These are phyloP conservation scores for Castor canadensis DNA, from an alignment of 2,113 vertebrate genomes.

Conservation along the genomic window DNA sequence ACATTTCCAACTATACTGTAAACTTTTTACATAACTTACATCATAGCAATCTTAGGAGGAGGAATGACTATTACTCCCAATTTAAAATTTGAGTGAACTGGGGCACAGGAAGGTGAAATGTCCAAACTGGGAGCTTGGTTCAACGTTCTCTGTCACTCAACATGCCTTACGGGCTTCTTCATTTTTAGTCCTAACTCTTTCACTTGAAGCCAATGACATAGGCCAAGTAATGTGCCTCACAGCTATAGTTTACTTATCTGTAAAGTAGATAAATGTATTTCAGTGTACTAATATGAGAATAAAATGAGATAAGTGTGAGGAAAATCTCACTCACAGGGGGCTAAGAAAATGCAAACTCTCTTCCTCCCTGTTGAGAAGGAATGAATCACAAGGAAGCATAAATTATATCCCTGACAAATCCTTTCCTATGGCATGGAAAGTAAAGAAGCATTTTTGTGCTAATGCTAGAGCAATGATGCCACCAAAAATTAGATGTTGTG, in stretches of 20 bases:
- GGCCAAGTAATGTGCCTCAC: neutral
- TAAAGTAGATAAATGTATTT: neutral
- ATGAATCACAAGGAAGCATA: neutral
- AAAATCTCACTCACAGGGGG: neutral
- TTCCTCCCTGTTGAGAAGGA: neutral
- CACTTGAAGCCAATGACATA: neutral
- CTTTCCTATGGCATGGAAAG: neutral
- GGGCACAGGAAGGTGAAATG: neutral
- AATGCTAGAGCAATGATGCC: neutral
- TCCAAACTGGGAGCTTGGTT: neutral
- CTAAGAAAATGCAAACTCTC: neutral
- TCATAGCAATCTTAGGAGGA: neutral
- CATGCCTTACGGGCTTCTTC: neutral
- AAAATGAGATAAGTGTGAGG: neutral
- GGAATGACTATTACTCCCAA: neutral
- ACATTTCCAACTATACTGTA: neutral
- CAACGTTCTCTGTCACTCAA: fast-evolving
- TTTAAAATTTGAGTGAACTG: neutral
- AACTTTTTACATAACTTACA: neutral
- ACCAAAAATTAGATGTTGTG: neutral
- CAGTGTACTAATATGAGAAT: neutral
- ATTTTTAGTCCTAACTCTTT: neutral
- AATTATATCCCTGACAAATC: neutral
- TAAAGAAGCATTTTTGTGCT: neutral
- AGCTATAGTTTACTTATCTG: neutral